Percentiles rank a stretch among this genome's conserved stretches.
Conservation (phyloP, 2,797 vertebrate species). For the Hyperoplus immaculatus region DNA sequence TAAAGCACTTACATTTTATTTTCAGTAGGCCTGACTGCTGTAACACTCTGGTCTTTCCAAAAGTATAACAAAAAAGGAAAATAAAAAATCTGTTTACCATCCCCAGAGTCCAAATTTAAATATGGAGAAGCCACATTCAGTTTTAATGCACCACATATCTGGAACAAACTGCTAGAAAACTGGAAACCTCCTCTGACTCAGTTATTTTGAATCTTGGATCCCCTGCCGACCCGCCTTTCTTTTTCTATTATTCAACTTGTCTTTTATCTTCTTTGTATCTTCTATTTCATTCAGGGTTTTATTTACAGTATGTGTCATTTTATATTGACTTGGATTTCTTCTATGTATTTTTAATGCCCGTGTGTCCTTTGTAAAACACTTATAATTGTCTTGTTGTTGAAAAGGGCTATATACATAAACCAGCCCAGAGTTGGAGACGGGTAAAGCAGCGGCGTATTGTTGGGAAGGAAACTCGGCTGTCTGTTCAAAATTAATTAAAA, state of each 20-base stretch:
- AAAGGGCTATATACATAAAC: background rate
- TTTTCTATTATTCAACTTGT: background rate
- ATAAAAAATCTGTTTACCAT: background rate
- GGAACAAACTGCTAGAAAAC: background rate
- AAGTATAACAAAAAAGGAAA: background rate
- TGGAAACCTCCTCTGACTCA: background rate
- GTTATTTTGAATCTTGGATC: background rate
- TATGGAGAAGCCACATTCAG: background rate
- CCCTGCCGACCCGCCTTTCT: background rate
- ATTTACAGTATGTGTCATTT: background rate
- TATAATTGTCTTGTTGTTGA: background rate
- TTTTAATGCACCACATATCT: background rate
- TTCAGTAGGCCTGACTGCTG: background rate
- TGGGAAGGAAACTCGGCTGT: constrained; percentile 9
- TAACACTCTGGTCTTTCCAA: background rate
- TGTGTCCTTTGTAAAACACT: background rate
- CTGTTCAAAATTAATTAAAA: constrained; percentile 24
- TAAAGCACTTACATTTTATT: background rate
- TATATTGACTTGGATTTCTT: background rate
- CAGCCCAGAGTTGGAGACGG: constrained; percentile 20
- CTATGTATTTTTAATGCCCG: background rate
- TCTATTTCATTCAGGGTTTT: background rate
- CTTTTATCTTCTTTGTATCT: background rate
- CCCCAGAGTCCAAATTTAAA: background rate
- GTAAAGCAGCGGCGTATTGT: constrained; percentile 29